phyloP scores from a whole-genome alignment of 1,140 invertebrate genomes.

The Neotoxoptera formosana region DNA sequence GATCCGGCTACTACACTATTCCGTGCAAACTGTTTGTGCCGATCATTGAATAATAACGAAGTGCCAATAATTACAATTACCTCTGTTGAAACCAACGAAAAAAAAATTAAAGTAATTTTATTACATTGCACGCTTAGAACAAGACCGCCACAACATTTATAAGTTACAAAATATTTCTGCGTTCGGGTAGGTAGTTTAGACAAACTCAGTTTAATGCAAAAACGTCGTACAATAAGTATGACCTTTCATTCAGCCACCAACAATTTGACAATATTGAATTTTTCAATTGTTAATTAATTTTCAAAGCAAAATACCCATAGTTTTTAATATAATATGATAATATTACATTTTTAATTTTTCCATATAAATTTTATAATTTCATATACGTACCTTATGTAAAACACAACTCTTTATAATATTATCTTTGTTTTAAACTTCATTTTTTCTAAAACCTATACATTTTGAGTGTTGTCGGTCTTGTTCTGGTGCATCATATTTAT shows the following conservation, averaged over 20 bases:
- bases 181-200: too few species aligned
- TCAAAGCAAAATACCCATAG: neutral
- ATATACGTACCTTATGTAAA: too few species aligned
- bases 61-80: slow-evolving; percentile 80
- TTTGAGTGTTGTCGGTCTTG: neutral
- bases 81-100: neutral
- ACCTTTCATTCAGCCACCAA: neutral
- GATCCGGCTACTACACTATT: slow-evolving; percentile 63
- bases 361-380: too few species aligned
- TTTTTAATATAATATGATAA: neutral
- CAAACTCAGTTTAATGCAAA: neutral
- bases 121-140: neutral
- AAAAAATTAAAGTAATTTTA: slow-evolving; percentile 40
- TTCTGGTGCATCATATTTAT: neutral
- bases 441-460: neutral
- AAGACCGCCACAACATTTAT: neutral
- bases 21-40: slow-evolving; percentile 70
- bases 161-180: neutral
- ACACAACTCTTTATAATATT: too few species aligned
- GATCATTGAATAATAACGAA: slow-evolving; percentile 77
- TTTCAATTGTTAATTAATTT: neutral
- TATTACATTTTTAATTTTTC: neutral
- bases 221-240: neutral
- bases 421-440: neutral
- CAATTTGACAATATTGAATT: neutral